phyloP scores from a whole-genome alignment of 1,140 invertebrate genomes.

The Sycophila sp. region DNA sequence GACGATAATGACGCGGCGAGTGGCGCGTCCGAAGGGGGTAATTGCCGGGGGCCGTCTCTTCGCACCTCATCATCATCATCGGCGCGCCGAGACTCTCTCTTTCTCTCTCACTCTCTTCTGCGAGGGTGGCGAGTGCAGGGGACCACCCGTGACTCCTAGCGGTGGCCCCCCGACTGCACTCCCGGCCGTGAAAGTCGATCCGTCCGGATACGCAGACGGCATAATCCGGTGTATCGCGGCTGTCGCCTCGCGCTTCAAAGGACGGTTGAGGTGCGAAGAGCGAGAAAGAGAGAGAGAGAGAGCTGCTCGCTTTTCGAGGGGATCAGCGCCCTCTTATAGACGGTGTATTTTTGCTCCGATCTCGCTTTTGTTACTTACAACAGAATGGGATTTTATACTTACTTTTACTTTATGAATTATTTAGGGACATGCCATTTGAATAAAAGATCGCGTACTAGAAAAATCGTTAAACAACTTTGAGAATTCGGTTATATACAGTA shows the following conservation, averaged over 20 bases:
- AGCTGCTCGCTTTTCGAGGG: no score
- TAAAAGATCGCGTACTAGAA: no score
- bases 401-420: no score
- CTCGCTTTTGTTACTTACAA: no score
- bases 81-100: slow-evolving; percentile 23
- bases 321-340: no score
- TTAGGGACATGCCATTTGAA: no score
- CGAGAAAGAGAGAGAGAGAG: no score
- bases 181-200: slow-evolving; percentile 10
- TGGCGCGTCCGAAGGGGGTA: slow-evolving; percentile 32
- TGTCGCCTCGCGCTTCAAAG: background rate
- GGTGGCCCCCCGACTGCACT: slow-evolving; percentile 49
- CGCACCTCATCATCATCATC: slow-evolving; percentile 68
- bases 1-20: slow-evolving; percentile 54
- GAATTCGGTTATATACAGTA: no score
- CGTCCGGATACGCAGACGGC: slow-evolving; percentile 9
- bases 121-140: background rate
- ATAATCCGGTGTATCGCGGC: background rate
- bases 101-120: background rate
- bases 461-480: no score
- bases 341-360: no score
- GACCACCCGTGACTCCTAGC: slow-evolving; percentile 26
- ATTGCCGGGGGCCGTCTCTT: slow-evolving; percentile 64
- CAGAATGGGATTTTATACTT: no score
- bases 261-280: background rate